Conservation (phyloP, 2,797 vertebrate species). For the Coracias cyanogaster region DNA sequence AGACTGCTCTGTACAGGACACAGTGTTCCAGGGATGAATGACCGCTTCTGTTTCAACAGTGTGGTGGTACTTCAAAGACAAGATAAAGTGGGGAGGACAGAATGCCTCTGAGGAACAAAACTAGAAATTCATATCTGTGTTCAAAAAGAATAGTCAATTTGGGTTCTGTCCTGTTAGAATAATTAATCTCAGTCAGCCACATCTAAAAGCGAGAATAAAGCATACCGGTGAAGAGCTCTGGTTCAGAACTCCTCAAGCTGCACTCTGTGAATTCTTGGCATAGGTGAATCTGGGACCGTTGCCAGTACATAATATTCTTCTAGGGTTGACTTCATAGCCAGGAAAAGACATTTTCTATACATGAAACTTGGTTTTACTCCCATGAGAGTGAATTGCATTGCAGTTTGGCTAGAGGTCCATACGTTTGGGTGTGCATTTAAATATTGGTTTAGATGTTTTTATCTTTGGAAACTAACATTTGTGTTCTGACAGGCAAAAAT, state of each 20-base stretch:
- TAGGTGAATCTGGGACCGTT: constrained; percentile 16
- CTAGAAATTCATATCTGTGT: not conserved
- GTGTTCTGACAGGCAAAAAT: not conserved
- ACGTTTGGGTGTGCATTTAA: not conserved
- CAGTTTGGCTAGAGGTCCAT: not conserved
- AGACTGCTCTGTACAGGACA: not conserved
- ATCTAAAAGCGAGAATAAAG: not conserved
- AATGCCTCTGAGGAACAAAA: constrained; percentile 41
- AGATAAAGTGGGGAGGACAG: not conserved
- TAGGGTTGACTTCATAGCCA: constrained; percentile 1
- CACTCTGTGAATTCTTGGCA: constrained; percentile 13
- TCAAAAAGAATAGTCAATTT: constrained; percentile 28
- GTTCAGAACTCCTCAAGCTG: constrained; percentile 7
- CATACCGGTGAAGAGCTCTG: not conserved
- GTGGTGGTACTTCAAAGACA: not conserved
- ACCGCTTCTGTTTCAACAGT: not conserved
- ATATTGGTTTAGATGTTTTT: not conserved
- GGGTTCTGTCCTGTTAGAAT: constrained; percentile 6
- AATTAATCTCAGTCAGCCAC: constrained; percentile 8
- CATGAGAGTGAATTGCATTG: not conserved
- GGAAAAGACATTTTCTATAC: not conserved
- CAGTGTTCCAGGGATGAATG: constrained; percentile 1
- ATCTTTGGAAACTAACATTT: not conserved
- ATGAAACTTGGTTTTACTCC: constrained; percentile 9
- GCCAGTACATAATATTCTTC: constrained; percentile 10